Evolutionary conservation across 2,888 invertebrate species (phyloP).

Genomic region (Orthosia incerta): DNA sequence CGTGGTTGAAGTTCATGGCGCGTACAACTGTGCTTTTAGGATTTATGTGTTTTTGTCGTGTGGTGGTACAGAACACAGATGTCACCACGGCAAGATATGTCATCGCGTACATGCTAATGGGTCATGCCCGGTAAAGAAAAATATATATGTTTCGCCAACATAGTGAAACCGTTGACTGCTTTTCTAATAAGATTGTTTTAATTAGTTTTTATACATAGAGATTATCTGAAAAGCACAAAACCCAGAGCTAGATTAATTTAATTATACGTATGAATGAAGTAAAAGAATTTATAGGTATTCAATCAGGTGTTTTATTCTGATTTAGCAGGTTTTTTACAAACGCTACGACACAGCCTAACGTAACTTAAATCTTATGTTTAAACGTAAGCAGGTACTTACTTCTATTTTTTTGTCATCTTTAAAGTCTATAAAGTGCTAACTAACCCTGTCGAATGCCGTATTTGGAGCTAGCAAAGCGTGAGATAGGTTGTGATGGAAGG

Average conservation of each 20-base stretch:
- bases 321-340: conserved; percentile 4
- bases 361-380: not conserved
- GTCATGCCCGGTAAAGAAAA: too few species aligned
- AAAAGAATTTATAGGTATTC: conserved; percentile 11
- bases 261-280: not conserved
- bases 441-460: not conserved
- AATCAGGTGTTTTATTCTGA: conserved; percentile 16
- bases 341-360: not conserved
- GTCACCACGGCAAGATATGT: too few species aligned
- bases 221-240: not conserved
- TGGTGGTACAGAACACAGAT: too few species aligned
- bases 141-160: not conserved
- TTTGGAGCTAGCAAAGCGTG: not conserved
- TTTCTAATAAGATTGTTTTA: not conserved
- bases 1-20: too few species aligned
- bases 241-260: too few species aligned
- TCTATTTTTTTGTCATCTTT: not conserved
- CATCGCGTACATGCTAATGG: too few species aligned
- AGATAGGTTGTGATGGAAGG: not conserved
- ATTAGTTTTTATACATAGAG: not conserved
- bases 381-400: not conserved
- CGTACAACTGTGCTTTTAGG: too few species aligned
- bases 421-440: not conserved
- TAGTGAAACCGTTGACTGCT: not conserved
- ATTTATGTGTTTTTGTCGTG: too few species aligned